phyloP scores from a whole-genome alignment of 2,113 vertebrate species.

The Cephalopterus ornatus region DNA sequence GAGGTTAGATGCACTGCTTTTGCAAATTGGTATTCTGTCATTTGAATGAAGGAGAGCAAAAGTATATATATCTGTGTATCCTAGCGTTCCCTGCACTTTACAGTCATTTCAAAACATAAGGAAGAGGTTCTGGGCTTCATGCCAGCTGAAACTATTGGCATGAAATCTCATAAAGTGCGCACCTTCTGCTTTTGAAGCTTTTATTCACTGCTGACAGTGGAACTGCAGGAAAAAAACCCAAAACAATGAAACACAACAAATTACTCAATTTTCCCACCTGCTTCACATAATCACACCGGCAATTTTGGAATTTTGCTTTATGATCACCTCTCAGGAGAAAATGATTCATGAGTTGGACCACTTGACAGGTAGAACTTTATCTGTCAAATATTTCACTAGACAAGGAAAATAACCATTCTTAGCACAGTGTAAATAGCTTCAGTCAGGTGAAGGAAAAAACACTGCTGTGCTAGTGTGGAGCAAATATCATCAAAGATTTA shows the following conservation, averaged over 20 bases:
- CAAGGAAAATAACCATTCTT: background rate
- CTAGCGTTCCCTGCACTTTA: background rate
- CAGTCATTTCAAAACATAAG: background rate
- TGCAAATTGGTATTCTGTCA: background rate
- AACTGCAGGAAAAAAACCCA: background rate
- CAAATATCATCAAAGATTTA: background rate
- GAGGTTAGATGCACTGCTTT: background rate
- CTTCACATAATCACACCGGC: background rate
- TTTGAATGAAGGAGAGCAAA: background rate
- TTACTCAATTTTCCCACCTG: background rate
- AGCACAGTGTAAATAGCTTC: background rate
- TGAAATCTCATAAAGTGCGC: background rate
- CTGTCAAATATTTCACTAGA: background rate
- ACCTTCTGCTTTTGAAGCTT: background rate
- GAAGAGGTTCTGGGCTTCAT: background rate
- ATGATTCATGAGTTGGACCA: background rate
- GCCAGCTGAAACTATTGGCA: background rate
- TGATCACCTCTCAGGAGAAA: background rate
- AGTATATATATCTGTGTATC: background rate
- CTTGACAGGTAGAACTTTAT: background rate
- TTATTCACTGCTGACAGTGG: background rate
- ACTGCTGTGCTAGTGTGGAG: background rate
- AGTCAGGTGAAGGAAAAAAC: background rate
- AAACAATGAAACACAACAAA: background rate
- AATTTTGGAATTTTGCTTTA: background rate